These are phyloP conservation scores for Pelusios castaneus DNA, from an alignment of 2,113 vertebrate genomes.

Conservation along the genomic window DNA sequence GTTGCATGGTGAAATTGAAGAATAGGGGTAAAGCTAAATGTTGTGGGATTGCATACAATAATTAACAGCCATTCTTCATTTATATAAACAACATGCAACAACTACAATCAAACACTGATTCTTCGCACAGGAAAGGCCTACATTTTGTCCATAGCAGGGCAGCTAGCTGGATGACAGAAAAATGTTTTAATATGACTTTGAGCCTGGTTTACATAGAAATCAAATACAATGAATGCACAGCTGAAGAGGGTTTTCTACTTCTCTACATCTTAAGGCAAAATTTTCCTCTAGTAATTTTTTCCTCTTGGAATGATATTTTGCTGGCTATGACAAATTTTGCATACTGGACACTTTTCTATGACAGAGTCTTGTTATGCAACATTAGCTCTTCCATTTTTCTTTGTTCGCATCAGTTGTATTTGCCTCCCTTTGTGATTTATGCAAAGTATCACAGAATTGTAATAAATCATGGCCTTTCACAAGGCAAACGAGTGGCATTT, in stretches of 20 bases:
- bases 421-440: not conserved
- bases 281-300: not conserved
- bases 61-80: not conserved
- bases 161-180: not conserved
- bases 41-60: not conserved
- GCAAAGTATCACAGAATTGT: not conserved
- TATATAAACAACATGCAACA: not conserved
- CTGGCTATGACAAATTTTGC: not conserved
- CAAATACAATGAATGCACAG: not conserved
- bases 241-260: not conserved
- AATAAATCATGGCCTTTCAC: not conserved
- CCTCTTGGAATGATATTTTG: fast-evolving
- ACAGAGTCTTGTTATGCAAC: not conserved
- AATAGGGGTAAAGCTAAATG: not conserved
- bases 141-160: not conserved
- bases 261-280: not conserved
- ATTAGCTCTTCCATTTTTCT: not conserved
- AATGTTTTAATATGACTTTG: fast-evolving
- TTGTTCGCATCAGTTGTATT: not conserved
- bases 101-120: not conserved
- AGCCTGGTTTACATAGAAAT: not conserved
- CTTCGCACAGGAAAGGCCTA: not conserved
- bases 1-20: not conserved
- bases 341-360: not conserved
- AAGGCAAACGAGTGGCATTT: not conserved